Conservation (phyloP, 2,797 vertebrate species). For the Clamator glandarius region DNA sequence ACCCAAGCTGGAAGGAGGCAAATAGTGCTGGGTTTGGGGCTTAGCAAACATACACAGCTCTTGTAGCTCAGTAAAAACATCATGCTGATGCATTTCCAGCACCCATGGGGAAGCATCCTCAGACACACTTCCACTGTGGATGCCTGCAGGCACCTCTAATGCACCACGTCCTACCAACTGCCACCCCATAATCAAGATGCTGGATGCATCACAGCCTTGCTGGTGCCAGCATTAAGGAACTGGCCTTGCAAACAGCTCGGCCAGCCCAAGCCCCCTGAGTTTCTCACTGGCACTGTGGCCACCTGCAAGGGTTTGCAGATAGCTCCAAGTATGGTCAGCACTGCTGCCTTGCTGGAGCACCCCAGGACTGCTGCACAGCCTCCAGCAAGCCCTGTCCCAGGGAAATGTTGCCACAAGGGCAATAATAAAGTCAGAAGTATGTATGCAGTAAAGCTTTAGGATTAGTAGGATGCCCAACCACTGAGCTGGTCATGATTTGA, state of each 20-base stretch:
- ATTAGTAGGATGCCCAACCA: accelerated
- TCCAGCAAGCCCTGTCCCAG: neutral
- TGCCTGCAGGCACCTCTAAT: neutral
- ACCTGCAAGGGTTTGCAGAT: neutral
- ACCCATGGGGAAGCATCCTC: accelerated
- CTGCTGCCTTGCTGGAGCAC: neutral
- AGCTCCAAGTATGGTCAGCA: neutral
- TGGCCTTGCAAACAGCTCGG: neutral
- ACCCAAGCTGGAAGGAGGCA: accelerated
- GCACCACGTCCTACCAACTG: neutral
- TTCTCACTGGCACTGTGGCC: neutral
- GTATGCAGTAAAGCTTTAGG: neutral
- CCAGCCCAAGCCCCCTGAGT: accelerated
- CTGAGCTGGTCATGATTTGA: accelerated
- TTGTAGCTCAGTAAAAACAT: neutral
- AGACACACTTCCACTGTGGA: neutral
- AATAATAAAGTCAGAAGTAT: neutral
- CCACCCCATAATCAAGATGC: accelerated
- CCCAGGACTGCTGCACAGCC: neutral
- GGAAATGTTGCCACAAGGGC: neutral
- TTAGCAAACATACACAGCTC: neutral
- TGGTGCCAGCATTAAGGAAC: neutral
- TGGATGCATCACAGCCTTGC: accelerated
- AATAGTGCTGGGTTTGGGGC: neutral
- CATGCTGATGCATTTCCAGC: neutral